Percentiles rank a stretch among this genome's conserved stretches.
These are phyloP conservation scores for Trachurus trachurus DNA, from an alignment of 2,797 vertebrate genomes.

Conservation along the genomic window DNA sequence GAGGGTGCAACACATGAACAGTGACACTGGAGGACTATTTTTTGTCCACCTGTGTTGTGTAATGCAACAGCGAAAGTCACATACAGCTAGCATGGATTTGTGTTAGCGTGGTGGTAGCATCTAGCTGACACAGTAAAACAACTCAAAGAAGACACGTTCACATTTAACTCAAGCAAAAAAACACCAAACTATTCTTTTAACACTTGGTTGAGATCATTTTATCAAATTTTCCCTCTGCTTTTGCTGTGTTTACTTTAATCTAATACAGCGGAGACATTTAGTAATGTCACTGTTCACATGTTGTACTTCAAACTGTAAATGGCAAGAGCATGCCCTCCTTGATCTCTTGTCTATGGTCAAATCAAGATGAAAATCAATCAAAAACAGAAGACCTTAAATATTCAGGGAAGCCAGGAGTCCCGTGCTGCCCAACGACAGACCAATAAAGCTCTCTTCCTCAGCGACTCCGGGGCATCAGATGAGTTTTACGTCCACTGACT, in stretches of 20 bases:
- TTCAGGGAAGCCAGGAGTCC: constrained; percentile 53
- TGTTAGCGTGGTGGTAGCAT: constrained; percentile 13
- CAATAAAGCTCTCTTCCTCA: constrained; percentile 30
- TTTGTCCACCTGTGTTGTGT: neutral
- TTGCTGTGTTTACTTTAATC: constrained; percentile 2
- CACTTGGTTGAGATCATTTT: neutral
- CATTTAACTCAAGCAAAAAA: neutral
- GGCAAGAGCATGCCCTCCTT: constrained; percentile 35
- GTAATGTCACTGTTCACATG: constrained; percentile 48
- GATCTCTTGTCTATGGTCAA: constrained; percentile 50
- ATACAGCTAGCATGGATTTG: constrained; percentile 1
- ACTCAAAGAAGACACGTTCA: constrained; percentile 21
- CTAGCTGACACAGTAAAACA: neutral
- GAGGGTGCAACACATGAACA: constrained; percentile 59
- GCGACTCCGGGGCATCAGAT: constrained; percentile 38
- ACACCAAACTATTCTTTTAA: neutral
- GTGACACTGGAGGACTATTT: constrained; percentile 22
- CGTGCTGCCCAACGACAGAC: constrained; percentile 17
- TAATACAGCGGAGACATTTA: neutral
- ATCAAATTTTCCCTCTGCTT: neutral
- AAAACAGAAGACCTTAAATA: constrained; percentile 56
- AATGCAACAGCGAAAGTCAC: neutral
- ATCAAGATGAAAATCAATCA: constrained; percentile 41
- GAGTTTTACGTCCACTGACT: constrained; percentile 27
- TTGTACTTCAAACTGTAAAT: constrained; percentile 53